A percentile compares a stretch with the other conserved stretches of the same genome.
These are phyloP conservation scores for Cerastis rubricosa DNA, from an alignment of 2,888 invertebrate genomes.

Conservation along the genomic window DNA sequence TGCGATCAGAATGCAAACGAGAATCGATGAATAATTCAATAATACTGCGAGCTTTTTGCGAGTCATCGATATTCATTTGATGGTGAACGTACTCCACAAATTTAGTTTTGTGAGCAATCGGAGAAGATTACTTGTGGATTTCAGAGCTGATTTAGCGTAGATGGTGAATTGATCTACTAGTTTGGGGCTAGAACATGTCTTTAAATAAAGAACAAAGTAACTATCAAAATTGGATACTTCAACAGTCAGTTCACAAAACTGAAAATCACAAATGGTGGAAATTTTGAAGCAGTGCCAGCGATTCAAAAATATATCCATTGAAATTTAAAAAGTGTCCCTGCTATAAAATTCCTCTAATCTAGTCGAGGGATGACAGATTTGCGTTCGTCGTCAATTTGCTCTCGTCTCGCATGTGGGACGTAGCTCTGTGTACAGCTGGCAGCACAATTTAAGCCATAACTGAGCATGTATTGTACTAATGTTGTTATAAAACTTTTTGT, in stretches of 20 bases:
- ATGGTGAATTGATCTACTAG: neutral
- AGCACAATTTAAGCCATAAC: constrained; percentile 24
- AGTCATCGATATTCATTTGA: constrained; percentile 79
- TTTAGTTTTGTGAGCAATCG: constrained; percentile 57
- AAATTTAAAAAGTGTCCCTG: constrained; percentile 39
- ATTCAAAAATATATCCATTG: constrained; percentile 33
- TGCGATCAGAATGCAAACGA: constrained; percentile 77
- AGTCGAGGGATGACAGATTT: constrained; percentile 59
- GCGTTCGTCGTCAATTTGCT: constrained; percentile 59
- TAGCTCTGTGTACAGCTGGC: constrained; percentile 50
- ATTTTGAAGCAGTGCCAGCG: constrained; percentile 13
- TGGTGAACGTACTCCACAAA: constrained; percentile 67
- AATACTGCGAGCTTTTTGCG: constrained; percentile 69
- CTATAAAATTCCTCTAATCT: constrained; percentile 47
- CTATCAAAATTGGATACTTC: neutral
- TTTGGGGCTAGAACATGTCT: neutral
- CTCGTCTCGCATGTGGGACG: constrained; percentile 35
- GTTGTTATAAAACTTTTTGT: constrained; percentile 46
- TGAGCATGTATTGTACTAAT: constrained; percentile 31
- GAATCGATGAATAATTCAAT: constrained; percentile 78
- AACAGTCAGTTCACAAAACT: neutral
- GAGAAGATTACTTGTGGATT: constrained; percentile 30
- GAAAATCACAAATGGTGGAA: neutral
- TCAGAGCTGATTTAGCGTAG: constrained; percentile 15
- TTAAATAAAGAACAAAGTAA: neutral